Evolutionary conservation across 2,797 vertebrate species (phyloP), one percentile per base, ranked within the genome.

Genomic region (Champsocephalus esox): DNA sequence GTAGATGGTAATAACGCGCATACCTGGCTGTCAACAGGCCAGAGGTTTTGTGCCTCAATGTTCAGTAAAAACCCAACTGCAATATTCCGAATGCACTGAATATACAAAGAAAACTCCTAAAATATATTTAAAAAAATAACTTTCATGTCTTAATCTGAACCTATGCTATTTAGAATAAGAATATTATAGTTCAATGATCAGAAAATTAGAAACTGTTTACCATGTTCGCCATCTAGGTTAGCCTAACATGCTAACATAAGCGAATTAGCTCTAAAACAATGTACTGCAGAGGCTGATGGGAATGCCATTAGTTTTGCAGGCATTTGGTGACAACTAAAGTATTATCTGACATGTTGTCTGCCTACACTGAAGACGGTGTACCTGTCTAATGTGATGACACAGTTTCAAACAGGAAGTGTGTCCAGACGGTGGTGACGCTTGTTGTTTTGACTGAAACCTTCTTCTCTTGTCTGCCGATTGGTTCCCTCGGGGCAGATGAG

Each of bases 371-470:
- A 28, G 19, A 16, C 2, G 5, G 34, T 41, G 45, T 44, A 44
- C 65, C 41, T 70, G 70, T 24, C 50, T 8, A 13, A 28, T 16
- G 34, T 44, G 51, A 75, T 4, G n/a, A 9, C 1, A 0, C 12
- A 10, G 57, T 70, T 54, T 9, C 51, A 54, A 55, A 66, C 46
- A 63, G 62, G 16, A 69, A 49, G 49, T 11, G 21, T 34, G 38
- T 73, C 63, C 66, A 43, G 45, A 38, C 41, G 24, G 17, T 24
- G 70, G 24, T 28, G 12, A 50, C 10, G 34, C 55, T n/a, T 8
- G 2, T 73, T 76, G 71, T 84, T 85, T 65, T 80, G 81, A 73
- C 70, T 69, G 57, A 16, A 75, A 28, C 50, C n/a, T 7, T 38
- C 44, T 65, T n/a, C 48, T 69, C 66, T 61, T 60, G 51, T 66